Conservation (phyloP, 2,888 invertebrate species). For the Sinhomidia bicolor region DNA sequence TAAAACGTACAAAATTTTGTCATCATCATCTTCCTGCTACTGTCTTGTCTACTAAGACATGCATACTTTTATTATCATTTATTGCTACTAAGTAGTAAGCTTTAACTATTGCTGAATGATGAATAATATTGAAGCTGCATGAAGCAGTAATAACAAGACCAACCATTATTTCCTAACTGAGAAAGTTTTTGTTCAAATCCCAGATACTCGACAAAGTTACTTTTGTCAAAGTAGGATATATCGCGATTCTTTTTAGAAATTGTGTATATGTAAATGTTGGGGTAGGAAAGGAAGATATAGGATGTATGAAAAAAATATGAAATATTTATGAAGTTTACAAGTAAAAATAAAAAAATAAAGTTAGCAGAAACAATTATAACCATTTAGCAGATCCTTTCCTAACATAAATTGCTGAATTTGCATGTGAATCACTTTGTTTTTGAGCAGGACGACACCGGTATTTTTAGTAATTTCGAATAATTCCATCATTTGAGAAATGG, state of each 20-base stretch:
- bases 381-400: slow-evolving; percentile 54
- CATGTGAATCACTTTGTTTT: slow-evolving; percentile 69
- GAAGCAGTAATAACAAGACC: slow-evolving; percentile 33
- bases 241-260: neutral
- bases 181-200: slow-evolving; percentile 22
- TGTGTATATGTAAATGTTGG: slow-evolving; percentile 44
- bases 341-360: slow-evolving; percentile 60
- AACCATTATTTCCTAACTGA: neutral
- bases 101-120: too few species aligned
- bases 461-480: slow-evolving; percentile 59
- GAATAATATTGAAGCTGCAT: neutral
- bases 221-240: neutral
- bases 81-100: neutral
- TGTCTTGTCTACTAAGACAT: neutral
- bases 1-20: neutral
- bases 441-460: slow-evolving; percentile 58
- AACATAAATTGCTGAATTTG: slow-evolving; percentile 55
- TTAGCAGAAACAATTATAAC: slow-evolving; percentile 45
- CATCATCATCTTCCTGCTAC: neutral
- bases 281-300: slow-evolving; percentile 55
- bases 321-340: neutral
- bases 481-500: slow-evolving; percentile 41
- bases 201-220: neutral
- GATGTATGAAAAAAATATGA: neutral
- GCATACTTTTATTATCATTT: neutral